Evolutionary conservation across 2,888 invertebrate species (phyloP).

Genomic region (Drosophila leonis): DNA sequence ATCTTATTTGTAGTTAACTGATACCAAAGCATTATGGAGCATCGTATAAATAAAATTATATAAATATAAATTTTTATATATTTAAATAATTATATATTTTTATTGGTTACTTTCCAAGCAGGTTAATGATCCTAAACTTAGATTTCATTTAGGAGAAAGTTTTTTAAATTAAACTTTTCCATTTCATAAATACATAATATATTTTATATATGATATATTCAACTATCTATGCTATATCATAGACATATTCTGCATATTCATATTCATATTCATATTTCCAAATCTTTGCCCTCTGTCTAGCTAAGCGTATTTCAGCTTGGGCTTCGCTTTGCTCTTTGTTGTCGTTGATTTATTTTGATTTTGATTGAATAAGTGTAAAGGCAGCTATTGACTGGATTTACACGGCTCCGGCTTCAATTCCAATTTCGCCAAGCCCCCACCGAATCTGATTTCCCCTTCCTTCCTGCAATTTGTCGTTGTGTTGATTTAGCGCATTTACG

Average conservation of each 20-base stretch:
- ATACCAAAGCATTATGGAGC: no score
- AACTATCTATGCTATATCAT: background rate
- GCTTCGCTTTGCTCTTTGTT: slow-evolving; percentile 1
- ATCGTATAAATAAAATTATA: no score
- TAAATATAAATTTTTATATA: no score
- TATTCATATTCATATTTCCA: background rate
- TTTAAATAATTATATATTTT: no score
- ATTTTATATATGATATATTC: background rate
- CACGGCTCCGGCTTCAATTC: background rate
- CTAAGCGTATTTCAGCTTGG: background rate
- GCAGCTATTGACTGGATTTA: slow-evolving; percentile 38
- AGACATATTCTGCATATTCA: background rate
- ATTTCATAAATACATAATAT: no score
- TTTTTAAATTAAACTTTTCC: no score
- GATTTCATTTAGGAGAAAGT: no score
- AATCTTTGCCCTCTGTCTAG: no score
- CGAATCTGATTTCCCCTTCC: slow-evolving; percentile 1
- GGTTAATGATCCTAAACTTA: no score
- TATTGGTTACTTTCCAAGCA: no score
- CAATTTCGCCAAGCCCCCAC: slow-evolving; percentile 3
- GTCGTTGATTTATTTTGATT: slow-evolving; percentile 74
- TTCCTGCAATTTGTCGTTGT: background rate
- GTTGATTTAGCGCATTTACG: slow-evolving; percentile 62
- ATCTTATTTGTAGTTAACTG: no score
- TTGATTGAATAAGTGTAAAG: slow-evolving; percentile 78